These are phyloP conservation scores for Neogobius melanostomus DNA, from an alignment of 2,113 vertebrate genomes.

Conservation along the genomic window DNA sequence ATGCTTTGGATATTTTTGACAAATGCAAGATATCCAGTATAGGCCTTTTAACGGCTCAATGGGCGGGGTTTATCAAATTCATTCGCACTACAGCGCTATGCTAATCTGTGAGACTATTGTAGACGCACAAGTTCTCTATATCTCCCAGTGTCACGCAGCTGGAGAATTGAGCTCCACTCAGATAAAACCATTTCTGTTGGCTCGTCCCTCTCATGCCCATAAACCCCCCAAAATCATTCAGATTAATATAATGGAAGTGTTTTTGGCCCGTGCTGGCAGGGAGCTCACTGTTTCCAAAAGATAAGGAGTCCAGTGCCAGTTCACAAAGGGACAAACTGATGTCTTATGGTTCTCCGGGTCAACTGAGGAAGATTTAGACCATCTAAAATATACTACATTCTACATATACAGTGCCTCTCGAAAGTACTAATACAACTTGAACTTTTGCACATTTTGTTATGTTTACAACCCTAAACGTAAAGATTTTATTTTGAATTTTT, in stretches of 20 bases:
- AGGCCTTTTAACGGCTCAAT: slow-evolving; percentile 6
- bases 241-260: slow-evolving; percentile 59
- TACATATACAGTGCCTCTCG: too few relatives aligned
- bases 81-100: not conserved
- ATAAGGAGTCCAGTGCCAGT: slow-evolving; percentile 68
- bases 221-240: slow-evolving; percentile 50
- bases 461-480: too few relatives aligned
- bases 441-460: too few relatives aligned
- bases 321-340: slow-evolving; percentile 66
- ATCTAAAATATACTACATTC: not conserved
- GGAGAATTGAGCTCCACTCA: slow-evolving; percentile 54
- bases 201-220: slow-evolving; percentile 4
- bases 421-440: too few relatives aligned
- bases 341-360: slow-evolving; percentile 55
- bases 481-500: too few relatives aligned
- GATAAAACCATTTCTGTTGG: slow-evolving; percentile 63
- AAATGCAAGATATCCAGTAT: not conserved
- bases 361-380: slow-evolving; percentile 52
- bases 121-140: slow-evolving; percentile 24
- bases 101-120: slow-evolving; percentile 8
- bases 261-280: slow-evolving; percentile 53
- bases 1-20: not conserved
- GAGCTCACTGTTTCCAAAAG: slow-evolving; percentile 68
- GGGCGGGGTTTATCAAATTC: slow-evolving; percentile 1
- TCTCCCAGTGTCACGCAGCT: slow-evolving; percentile 52